Percentiles rank a stretch among this genome's conserved stretches.
Conservation (phyloP, 2,113 vertebrate species). For the Cisticola juncidis region DNA sequence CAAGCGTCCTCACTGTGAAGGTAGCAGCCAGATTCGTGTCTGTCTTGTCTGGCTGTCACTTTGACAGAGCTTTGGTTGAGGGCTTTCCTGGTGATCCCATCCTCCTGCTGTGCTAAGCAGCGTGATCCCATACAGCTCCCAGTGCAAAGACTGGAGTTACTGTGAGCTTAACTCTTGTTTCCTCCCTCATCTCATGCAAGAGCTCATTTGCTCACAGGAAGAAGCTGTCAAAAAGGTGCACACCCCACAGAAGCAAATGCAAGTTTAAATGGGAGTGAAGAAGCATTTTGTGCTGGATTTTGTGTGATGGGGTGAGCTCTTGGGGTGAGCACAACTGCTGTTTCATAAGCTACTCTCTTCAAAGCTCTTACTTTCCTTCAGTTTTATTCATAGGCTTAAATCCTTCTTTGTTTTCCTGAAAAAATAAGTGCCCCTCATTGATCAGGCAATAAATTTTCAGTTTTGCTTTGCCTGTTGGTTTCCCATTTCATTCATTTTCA, state of each 20-base stretch:
- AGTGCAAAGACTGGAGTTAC: not conserved
- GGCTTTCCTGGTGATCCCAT: not conserved
- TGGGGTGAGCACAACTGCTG: not conserved
- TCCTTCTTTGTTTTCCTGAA: not conserved
- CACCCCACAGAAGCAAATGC: not conserved
- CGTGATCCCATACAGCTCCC: not conserved
- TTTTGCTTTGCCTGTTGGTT: not conserved
- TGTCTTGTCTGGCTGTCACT: conserved; percentile 11
- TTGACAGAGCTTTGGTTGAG: not conserved
- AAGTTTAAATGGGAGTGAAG: not conserved
- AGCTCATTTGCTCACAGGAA: not conserved
- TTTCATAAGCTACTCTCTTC: not conserved
- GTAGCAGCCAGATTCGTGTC: not conserved
- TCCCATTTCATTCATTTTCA: not conserved
- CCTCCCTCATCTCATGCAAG: not conserved
- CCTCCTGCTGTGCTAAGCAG: not conserved
- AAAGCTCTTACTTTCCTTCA: not conserved
- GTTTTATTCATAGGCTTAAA: not conserved
- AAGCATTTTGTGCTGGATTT: not conserved
- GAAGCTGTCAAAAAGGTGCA: not conserved
- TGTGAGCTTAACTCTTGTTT: not conserved
- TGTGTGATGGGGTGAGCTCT: not conserved
- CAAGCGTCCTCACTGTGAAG: not conserved
- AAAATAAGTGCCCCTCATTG: rapidly evolving
- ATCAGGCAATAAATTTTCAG: not conserved